phyloP scores from a whole-genome alignment of 1,140 invertebrate genomes.

The Rhagoletis pomonella region DNA sequence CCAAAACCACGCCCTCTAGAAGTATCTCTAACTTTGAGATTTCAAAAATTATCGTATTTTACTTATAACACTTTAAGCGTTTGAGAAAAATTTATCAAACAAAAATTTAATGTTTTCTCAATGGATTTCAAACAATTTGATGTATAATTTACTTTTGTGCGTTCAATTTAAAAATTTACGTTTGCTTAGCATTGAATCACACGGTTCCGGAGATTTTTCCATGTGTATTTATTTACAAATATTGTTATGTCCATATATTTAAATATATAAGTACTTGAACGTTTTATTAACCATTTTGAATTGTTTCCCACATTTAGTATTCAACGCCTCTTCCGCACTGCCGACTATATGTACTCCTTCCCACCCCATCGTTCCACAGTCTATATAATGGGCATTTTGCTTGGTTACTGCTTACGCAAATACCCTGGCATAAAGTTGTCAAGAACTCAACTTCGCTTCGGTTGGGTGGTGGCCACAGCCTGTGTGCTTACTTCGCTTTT shows the following conservation, averaged over 20 bases:
- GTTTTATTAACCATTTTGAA: constrained; percentile 22
- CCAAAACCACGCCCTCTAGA: too few relatives aligned
- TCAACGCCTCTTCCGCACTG: constrained; percentile 81
- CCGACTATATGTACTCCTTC: constrained; percentile 82
- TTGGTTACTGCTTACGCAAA: constrained; percentile 79
- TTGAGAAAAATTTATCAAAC: too few relatives aligned
- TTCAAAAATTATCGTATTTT: too few relatives aligned
- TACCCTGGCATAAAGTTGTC: constrained; percentile 71
- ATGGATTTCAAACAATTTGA: too few relatives aligned
- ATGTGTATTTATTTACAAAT: background rate
- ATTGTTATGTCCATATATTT: too few relatives aligned
- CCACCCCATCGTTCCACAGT: constrained; percentile 82
- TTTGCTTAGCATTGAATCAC: too few relatives aligned
- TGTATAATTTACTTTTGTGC: too few relatives aligned
- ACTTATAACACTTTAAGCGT: too few relatives aligned
- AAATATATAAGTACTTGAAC: background rate
- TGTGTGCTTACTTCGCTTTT: constrained; percentile 78
- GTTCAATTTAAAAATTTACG: too few relatives aligned
- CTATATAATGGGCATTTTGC: constrained; percentile 82
- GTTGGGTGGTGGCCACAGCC: constrained; percentile 76
- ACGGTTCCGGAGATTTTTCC: too few relatives aligned
- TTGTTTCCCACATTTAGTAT: constrained; percentile 75
- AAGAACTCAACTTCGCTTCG: constrained; percentile 75
- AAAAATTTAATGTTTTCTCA: too few relatives aligned
- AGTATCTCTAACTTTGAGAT: too few relatives aligned